A percentile compares a stretch with the other conserved stretches of the same genome.
Evolutionary conservation across 2,888 invertebrate species (phyloP).

Genomic region (Microplitis manilae): DNA sequence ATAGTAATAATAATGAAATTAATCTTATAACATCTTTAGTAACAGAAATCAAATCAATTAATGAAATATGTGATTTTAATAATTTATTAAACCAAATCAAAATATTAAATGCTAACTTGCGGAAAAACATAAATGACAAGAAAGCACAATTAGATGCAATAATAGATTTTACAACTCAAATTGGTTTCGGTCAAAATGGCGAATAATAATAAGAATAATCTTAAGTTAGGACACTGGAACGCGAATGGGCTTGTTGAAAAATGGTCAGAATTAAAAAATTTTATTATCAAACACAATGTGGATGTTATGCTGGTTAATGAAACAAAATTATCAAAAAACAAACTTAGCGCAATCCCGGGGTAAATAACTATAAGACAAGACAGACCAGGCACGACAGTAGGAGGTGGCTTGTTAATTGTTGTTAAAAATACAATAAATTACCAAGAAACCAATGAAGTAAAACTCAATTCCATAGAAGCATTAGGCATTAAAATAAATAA

Average conservation of each 20-base stretch:
- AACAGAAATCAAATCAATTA: too few species aligned
- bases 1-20: too few species aligned
- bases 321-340: constrained; percentile 29
- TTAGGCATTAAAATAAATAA: constrained; percentile 39
- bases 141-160: too few species aligned
- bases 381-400: not conserved
- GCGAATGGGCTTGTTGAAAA: constrained; percentile 37
- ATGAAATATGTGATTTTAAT: too few species aligned
- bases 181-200: too few species aligned
- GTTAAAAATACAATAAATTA: not conserved
- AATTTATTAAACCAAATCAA: too few species aligned
- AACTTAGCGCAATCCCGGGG: not conserved
- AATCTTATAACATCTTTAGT: too few species aligned
- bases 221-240: constrained; percentile 43
- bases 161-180: too few species aligned
- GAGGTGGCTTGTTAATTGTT: too few species aligned
- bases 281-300: constrained; percentile 36
- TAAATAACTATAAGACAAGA: constrained; percentile 5
- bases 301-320: constrained; percentile 46
- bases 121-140: too few species aligned
- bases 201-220: not conserved
- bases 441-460: not conserved
- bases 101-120: too few species aligned
- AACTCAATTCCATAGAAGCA: constrained; percentile 29
- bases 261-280: constrained; percentile 38